Conservation (phyloP, 2,888 invertebrate genomes). For the Amorpha juglandis region DNA sequence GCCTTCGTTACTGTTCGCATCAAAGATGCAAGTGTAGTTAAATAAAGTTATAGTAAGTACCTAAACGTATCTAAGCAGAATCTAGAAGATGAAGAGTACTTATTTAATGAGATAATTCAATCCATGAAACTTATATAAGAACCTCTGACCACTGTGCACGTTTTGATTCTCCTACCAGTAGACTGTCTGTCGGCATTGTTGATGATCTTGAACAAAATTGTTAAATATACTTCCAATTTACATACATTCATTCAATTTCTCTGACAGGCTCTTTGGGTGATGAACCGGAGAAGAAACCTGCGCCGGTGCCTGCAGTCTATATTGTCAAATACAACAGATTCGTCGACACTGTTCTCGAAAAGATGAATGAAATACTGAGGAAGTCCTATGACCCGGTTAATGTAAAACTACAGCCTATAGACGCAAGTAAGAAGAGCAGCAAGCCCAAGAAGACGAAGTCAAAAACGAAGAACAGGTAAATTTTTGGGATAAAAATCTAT, state of each 20-base stretch:
- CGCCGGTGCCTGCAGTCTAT: constrained; percentile 87
- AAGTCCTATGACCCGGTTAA: constrained; percentile 93
- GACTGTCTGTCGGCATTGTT: too few relatives aligned
- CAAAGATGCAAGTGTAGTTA: too few relatives aligned
- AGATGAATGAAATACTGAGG: constrained; percentile 91
- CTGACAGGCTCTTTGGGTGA: constrained; percentile 78
- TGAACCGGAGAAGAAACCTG: constrained; percentile 63
- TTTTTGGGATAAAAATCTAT: not conserved
- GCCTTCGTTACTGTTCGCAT: too few relatives aligned
- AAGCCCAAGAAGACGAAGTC: constrained; percentile 79
- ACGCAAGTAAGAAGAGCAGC: constrained; percentile 80
- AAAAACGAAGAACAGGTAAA: constrained; percentile 69
- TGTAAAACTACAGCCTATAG: constrained; percentile 87
- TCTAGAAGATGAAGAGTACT: too few relatives aligned
- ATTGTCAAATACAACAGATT: constrained; percentile 93
- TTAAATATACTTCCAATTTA: too few relatives aligned
- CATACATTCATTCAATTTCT: constrained; percentile 30
- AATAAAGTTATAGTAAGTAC: too few relatives aligned
- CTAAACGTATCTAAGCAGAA: too few relatives aligned
- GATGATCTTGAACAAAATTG: too few relatives aligned
- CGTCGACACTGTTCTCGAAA: constrained; percentile 91
- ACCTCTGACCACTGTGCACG: too few relatives aligned
- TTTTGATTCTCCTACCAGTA: too few relatives aligned
- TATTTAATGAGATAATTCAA: too few relatives aligned
- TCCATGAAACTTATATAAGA: too few relatives aligned